These are phyloP conservation scores for Camponotus vicinus DNA, from an alignment of 1,140 invertebrate genomes.

Conservation along the genomic window DNA sequence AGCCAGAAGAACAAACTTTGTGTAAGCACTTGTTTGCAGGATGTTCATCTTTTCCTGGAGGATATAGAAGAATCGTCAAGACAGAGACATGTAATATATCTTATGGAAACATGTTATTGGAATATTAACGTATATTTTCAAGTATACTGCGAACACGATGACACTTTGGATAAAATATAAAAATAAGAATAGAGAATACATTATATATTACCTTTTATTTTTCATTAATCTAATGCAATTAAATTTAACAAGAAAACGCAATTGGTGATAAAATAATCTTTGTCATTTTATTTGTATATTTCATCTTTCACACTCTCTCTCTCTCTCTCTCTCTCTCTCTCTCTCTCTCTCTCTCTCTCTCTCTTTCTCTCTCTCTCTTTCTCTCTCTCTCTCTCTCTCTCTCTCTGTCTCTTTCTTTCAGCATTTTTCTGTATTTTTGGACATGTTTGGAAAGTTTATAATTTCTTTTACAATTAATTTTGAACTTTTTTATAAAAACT, in stretches of 20 bases:
- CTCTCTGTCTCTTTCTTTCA: neutral
- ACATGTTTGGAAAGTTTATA: neutral
- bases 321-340: neutral
- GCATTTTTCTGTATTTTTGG: neutral
- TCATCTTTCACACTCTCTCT: too few species aligned
- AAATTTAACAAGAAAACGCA: neutral
- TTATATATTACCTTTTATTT: neutral
- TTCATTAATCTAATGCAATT: neutral
- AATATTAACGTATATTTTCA: slow-evolving; percentile 66
- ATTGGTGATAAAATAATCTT: neutral
- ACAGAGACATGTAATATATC: slow-evolving; percentile 55
- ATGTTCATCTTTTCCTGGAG: slow-evolving; percentile 42
- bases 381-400: too few species aligned
- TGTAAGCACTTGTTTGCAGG: slow-evolving; percentile 63
- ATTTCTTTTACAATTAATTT: neutral
- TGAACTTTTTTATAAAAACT: neutral
- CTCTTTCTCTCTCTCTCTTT: too few species aligned
- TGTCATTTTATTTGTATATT: slow-evolving; percentile 5
- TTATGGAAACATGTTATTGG: slow-evolving; percentile 50
- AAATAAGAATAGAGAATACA: neutral
- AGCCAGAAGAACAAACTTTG: slow-evolving; percentile 32
- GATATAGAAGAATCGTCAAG: neutral
- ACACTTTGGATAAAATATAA: slow-evolving; percentile 6
- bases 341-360: neutral
- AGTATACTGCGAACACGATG: neutral